These are phyloP conservation scores for Piprites chloris DNA, from an alignment of 2,113 vertebrate species.

Conservation along the genomic window DNA sequence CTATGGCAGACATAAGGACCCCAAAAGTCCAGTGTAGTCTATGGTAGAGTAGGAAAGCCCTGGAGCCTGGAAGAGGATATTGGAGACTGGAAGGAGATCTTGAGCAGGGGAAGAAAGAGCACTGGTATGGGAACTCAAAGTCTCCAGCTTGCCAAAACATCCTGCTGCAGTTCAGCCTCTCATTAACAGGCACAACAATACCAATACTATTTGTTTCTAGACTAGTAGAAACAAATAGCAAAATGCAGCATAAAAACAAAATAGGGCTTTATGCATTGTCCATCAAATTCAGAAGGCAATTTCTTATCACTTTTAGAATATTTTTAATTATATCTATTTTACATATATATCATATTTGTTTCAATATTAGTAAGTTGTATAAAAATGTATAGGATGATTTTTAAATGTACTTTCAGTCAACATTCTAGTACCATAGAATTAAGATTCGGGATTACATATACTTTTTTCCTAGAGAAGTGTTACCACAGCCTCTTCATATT, in stretches of 20 bases:
- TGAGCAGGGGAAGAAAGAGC: not conserved
- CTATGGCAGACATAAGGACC: not conserved
- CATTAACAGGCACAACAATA: not conserved
- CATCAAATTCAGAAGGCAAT: not conserved
- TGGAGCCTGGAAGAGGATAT: not conserved
- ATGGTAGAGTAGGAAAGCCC: not conserved
- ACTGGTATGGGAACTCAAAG: not conserved
- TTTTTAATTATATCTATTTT: not conserved
- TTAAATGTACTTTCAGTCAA: not conserved
- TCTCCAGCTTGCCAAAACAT: not conserved
- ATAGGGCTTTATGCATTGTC: not conserved
- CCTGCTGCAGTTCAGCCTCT: not conserved
- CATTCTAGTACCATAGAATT: not conserved
- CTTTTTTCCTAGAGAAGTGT: not conserved
- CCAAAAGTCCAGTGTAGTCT: not conserved
- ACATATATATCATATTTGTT: not conserved
- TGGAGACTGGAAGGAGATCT: not conserved
- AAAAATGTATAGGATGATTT: not conserved
- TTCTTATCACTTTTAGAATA: not conserved
- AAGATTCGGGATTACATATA: rapidly evolving
- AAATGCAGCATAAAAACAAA: not conserved
- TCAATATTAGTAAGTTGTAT: not conserved
- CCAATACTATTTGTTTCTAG: not conserved
- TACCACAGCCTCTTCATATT: not conserved
- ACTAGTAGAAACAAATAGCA: not conserved